A percentile compares a stretch with the other conserved stretches of the same genome.
Evolutionary conservation across 1,140 invertebrate genomes (phyloP).

Genomic region (Bombus cullumanus): DNA sequence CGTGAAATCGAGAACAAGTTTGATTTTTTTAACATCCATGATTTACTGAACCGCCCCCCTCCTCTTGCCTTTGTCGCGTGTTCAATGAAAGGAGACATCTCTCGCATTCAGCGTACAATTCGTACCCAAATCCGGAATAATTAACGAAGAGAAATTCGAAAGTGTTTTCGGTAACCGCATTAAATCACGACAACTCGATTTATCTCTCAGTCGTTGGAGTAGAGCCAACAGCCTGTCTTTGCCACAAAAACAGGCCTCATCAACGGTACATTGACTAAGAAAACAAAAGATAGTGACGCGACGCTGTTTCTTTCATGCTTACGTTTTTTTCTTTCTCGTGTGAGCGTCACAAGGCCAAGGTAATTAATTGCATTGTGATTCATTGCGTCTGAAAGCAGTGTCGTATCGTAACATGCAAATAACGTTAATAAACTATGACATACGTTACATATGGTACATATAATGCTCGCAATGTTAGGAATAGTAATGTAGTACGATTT

Average conservation of each 20-base stretch:
- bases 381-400: background rate
- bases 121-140: background rate
- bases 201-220: slow-evolving; percentile 43
- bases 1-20: no score
- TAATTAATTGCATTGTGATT: slow-evolving; percentile 20
- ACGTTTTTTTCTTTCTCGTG: background rate
- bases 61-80: no score
- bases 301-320: background rate
- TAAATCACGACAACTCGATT: slow-evolving; percentile 49
- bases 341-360: background rate
- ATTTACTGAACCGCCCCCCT: accelerated
- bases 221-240: slow-evolving; percentile 32
- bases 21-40: no score
- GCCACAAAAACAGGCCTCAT: slow-evolving; percentile 51
- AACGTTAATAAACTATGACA: background rate
- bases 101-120: background rate
- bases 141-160: background rate
- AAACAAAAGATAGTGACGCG: slow-evolving; percentile 7
- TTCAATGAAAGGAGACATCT: no score
- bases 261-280: background rate
- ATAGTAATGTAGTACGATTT: background rate
- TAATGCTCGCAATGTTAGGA: background rate
- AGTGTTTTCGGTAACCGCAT: background rate
- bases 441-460: background rate
- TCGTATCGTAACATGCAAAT: background rate